Base-by-base conservation (phyloP, 2,888 invertebrate genomes). In the Notodromas monacha region DNA sequence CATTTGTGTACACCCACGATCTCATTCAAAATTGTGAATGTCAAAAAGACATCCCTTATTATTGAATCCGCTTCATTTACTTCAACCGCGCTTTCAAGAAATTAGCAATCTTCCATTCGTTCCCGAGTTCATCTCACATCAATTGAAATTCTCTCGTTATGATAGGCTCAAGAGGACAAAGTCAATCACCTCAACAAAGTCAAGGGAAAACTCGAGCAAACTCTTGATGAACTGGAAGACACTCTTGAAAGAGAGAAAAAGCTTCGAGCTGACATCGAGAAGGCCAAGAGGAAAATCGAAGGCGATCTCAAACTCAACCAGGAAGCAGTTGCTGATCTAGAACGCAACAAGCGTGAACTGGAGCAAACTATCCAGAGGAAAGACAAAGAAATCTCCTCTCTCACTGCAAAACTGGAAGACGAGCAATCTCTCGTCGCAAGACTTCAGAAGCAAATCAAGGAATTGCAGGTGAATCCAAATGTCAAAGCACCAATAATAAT, bases 181-280 rank as follows among this genome's bases (percentile, higher is more conserved):
- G 77, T 84, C 52, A 96, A 96, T 62, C 92, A 96, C 60, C 67
- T 92, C 53, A 89, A 79, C 68, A 92, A 96, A 58, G 81, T 96
- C 42, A 96, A 96, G 61, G 68, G 77, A 47, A 96, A 96, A 60
- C 65, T 96, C 50, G 92, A 96, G 56, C 81, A 84, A 57, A 89
- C 84, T 46, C 65, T 96, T 39, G 92, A 96, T 53, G 89, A 89
- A 55, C 64, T 96, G 42, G 92, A 96, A 54, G 96, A 96, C 55
- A 81, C 81, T 35, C 61, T 99, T 43, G 92, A 92, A 58, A 76
- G 92, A 45, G 96, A 96, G 59, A 96, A 96, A 79, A 89, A 96
- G 59, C 63, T 81, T 45, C 52, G 74, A 42, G 84, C 68, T 43
- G 96, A 96, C 52, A 73, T 89, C 46, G 96, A 96, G 57, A 96